Base-by-base conservation (phyloP, 2,888 invertebrate genomes). In the Cephus nigrinus region DNA sequence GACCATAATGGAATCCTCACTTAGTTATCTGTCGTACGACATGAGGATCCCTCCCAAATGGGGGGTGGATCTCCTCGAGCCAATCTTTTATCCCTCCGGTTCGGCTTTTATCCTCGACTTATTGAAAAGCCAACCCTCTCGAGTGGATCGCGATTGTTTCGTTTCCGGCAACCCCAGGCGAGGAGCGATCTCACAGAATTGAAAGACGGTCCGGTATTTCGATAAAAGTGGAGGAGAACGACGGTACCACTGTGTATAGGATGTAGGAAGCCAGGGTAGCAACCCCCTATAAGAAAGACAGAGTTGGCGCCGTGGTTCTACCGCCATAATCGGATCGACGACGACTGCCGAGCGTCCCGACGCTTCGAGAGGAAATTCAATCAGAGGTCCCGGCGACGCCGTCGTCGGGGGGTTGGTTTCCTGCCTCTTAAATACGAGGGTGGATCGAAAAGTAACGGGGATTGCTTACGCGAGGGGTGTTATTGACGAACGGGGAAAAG, bases 401-500 rank as follows among this genome's bases (percentile, higher is more conserved):
- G 40, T 2, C 15, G 40, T 40, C 40, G 40, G 40, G 40, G 36
- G 40, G 55, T 15, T 23, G 15, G 9, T 15, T 23, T 55, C 9
- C 55, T 79, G 79, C 79, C 79, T 80, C 68, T 85, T 84, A 84
- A 84, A 85, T 82, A 82, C 79, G 82, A 84, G 74, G 79, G 80
- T 72, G 75, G 83, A 80, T 82, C 79, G 80, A 78, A 80, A 80
- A 82, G 78, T 75, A 80, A 80, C 78, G 81, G 80, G 55, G 81
- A 81, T 80, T 83, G 80, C 74, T 31, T 74, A 12, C 71, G 71
- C 23, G 36, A 36, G 71, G 71, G 31, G 15, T 15, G 31, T 32
- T 71, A 71, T 71, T 33, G 71, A 71, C 71, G 71, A 69, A 69
- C 69, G 11, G 11, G 69, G 11, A 23, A 33, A 12, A 15, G 55